Base-by-base conservation (phyloP, 2,113 vertebrate genomes). In the Atrichornis clamosus region DNA sequence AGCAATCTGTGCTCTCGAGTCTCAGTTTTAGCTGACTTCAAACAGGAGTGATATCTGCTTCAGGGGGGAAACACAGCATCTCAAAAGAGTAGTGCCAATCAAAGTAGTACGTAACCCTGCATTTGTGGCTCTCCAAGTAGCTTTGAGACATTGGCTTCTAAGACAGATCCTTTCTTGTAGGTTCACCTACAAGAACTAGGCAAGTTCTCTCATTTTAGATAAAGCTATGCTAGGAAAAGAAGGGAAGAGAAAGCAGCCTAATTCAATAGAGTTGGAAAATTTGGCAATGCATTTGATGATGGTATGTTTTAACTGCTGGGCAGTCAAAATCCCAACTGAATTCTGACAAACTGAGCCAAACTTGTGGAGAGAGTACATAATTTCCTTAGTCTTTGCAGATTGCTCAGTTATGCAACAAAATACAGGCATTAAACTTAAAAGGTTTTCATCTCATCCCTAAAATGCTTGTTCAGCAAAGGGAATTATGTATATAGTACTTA, bases 1-100 rank as follows among this genome's bases (percentile, higher is more conserved):
- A 92, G 95, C 88, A 84, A 88, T 95, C 52, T 87, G 62, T 53
- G 77, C 91, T 64, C 81, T 95, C 62, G 44, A 22, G 52, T 19
- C 89, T 62, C 60, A 62, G 69, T 70, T 87, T 96, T 44, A 76
- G 73, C 74, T 87, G 47, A 69, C 65, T 94, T 93, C 63, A 77
- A 73, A 72, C 39, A 87, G 28, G 21, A 84, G 55, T 7, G 74
- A 74, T 70, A 84, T 63, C 76, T 1, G 0, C 80, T 59, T 30
- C 46, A 74, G 56, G 47, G 35, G 14, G 70, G 37, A 87, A 24
- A 81, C n/a, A 32, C 2, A 0, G 63, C 69, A 82, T 79, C 62
- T 68, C 62, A 41, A 83, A 75, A 87, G 55, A 89, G 44, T 0
- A 49, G 15, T 20, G 84, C 46, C 39, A 68, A 6, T 50, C 81